Evolutionary conservation across 2,888 invertebrate species (phyloP).

Genomic region (Macrosoma leucophasiata): DNA sequence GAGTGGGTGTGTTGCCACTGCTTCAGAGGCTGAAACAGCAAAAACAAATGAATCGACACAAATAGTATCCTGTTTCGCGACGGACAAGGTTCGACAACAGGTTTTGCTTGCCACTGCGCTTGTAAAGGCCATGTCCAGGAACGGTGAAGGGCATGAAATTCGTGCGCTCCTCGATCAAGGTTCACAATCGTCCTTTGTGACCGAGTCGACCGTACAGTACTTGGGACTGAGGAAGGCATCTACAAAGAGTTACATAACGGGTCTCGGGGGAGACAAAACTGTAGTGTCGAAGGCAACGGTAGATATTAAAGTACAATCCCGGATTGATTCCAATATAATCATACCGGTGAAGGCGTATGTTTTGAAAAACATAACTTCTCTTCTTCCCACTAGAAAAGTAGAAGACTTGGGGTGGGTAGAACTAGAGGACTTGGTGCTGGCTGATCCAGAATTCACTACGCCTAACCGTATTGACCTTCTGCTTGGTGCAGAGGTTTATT

Average conservation of each 20-base stretch:
- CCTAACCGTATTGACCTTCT: slow-evolving; percentile 16
- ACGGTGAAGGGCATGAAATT: slow-evolving; percentile 1
- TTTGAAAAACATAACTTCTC: slow-evolving; percentile 12
- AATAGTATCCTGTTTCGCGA: not conserved
- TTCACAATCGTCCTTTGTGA: slow-evolving; percentile 14
- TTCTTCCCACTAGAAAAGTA: no score
- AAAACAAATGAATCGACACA: no score
- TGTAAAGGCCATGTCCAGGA: slow-evolving; percentile 20
- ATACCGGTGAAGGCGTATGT: slow-evolving; percentile 11
- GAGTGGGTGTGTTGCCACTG: no score
- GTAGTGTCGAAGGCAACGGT: slow-evolving; percentile 17
- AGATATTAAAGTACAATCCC: slow-evolving; percentile 19
- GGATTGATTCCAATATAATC: slow-evolving; percentile 5
- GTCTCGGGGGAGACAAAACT: slow-evolving; percentile 13
- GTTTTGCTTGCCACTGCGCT: slow-evolving; percentile 29
- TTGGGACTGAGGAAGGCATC: slow-evolving; percentile 12
- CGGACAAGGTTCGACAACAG: slow-evolving; percentile 6
- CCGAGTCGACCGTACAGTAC: slow-evolving; percentile 13
- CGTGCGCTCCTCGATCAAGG: slow-evolving; percentile 15
- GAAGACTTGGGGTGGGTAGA: no score
- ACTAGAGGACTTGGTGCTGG: no score
- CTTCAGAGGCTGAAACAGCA: no score
- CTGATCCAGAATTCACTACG: slow-evolving; percentile 12
- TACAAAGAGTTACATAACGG: slow-evolving; percentile 3
- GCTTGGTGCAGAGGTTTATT: slow-evolving; percentile 15